Base-by-base conservation (phyloP, 1,140 invertebrate genomes). In the Diachasmimorpha longicaudata region DNA sequence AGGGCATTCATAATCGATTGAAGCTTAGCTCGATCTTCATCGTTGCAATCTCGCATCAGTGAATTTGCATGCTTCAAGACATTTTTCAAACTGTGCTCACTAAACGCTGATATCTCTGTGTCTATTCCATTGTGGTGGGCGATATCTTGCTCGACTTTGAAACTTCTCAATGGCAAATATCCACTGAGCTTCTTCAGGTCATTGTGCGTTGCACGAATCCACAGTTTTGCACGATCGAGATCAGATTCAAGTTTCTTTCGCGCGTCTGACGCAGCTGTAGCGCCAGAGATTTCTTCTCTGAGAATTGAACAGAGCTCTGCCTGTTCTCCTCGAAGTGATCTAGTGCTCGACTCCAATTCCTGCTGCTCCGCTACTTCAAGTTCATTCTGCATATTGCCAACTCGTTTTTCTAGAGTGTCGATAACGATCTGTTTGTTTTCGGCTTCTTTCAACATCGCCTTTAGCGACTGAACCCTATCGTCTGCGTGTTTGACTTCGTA, bases 381-480 rank as follows among this genome's bases (percentile, higher is more conserved):
- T 85, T 98, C 96, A 76, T 93, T 92, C 81, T 94, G 92, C 89
- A 98, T 94, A 70, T 94, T 94, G 52, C 93, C 92, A 4, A 97
- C 92, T 63, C 96, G 93, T 84, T 95, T 95, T 79, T 95, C 93
- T 9, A 97, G 86, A 3, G 94, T 94, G 77, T 96, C 94, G 46
- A 96, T 92, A 6, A 96, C 89, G 1, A 95, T 92, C 81, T 95
- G 93, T 85, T 97, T 96, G 6, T 93, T 93, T 82, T 97, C 95
- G 9, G 94, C 92, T 85, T 98, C 96, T 87, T 96, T 96, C 31
- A 95, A 85, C 68, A 96, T 88, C 44, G 91, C 91, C 90, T 94
- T 95, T 5, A 94, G 85, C 76, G 92, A 88, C 78, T 94, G 92
- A 55, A 95, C 90, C 74, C 91, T 90, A 74, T 94, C 93, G 83